phyloP scores from a whole-genome alignment of 1,140 invertebrate species.

The Nilaparvata lugens region DNA sequence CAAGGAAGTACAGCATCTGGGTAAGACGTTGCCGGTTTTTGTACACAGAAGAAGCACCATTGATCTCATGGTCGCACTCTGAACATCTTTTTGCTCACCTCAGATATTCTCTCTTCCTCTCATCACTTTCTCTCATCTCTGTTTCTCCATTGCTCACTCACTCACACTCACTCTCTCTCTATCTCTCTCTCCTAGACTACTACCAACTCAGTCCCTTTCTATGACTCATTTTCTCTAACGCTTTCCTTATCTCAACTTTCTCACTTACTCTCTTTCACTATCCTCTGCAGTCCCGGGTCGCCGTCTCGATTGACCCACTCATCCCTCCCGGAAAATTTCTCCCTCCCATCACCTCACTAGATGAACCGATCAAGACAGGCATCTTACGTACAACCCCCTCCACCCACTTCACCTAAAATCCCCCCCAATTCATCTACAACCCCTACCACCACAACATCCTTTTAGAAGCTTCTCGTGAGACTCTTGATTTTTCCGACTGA shows the following conservation, averaged over 20 bases:
- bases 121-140: neutral
- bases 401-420: no score
- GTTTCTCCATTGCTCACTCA: neutral
- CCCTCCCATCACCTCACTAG: no score
- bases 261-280: no score
- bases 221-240: neutral
- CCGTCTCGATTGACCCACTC: no score
- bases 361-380: no score
- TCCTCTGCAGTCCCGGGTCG: no score
- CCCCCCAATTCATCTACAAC: no score
- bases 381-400: no score
- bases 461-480: no score
- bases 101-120: neutral
- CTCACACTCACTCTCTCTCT: neutral
- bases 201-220: neutral
- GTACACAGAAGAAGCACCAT: neutral
- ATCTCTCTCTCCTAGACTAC: neutral
- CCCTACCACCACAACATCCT: no score
- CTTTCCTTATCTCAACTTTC: neutral
- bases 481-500: no score
- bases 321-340: no score
- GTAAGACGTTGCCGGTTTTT: neutral
- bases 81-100: neutral
- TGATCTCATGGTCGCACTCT: neutral
- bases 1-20: neutral